These are phyloP conservation scores for Nothoprocta perdicaria DNA, from an alignment of 2,113 vertebrate species.

Conservation along the genomic window DNA sequence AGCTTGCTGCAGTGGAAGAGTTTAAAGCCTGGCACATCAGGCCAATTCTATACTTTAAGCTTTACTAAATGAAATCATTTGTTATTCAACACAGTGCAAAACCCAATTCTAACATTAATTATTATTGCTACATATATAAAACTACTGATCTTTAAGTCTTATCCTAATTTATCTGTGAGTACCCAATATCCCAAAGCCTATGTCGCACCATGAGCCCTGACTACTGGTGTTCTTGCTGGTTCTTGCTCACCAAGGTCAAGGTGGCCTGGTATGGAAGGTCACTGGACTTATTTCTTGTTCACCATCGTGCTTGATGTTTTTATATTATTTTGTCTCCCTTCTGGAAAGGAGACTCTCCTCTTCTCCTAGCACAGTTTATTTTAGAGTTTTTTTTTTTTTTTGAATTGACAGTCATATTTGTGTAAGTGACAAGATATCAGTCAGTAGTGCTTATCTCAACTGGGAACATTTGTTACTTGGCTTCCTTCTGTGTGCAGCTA, in stretches of 20 bases:
- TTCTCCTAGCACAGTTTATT: not conserved
- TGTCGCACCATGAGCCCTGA: not conserved
- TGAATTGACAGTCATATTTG: not conserved
- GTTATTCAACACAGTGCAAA: not conserved
- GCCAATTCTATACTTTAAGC: not conserved
- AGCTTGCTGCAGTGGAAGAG: not conserved
- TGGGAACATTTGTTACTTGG: not conserved
- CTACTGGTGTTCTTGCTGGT: not conserved
- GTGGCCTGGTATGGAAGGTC: not conserved
- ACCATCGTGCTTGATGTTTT: not conserved
- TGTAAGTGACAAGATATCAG: not conserved
- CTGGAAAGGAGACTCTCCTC: not conserved
- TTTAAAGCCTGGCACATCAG: not conserved
- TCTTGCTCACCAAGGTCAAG: not conserved
- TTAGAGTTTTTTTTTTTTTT: not conserved
- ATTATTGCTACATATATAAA: not conserved
- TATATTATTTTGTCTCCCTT: not conserved
- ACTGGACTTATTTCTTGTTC: not conserved
- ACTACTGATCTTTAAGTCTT: not conserved
- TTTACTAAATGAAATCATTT: not conserved
- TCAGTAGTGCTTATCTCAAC: not conserved
- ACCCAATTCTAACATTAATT: not conserved
- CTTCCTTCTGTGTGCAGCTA: not conserved
- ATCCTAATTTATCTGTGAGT: too few species aligned
- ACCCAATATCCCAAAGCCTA: not conserved